Evolutionary conservation across 2,888 invertebrate genomes (phyloP), one percentile per base, ranked within the genome.

Genomic region (Acanthoscelides obtectus): DNA sequence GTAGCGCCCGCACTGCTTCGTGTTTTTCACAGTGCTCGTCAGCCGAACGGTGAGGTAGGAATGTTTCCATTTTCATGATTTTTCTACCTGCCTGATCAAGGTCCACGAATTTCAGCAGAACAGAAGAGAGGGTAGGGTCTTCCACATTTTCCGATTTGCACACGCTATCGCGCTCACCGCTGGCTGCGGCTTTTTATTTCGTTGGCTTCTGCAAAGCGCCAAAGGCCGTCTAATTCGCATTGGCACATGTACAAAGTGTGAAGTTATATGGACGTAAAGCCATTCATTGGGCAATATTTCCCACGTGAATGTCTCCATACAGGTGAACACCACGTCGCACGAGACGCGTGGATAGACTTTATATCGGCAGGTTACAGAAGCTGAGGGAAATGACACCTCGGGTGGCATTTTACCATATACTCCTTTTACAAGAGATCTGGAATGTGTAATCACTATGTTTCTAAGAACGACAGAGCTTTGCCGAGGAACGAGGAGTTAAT

Each of bases 71-170:
- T 74, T 74, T 66, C 72, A 67, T 73, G 74, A 77, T 75, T 77
- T 76, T 77, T 77, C 75, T 77, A 77, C 77, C 75, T 75, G 72
- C 71, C 68, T 74, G 75, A 75, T 77, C 75, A 77, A 75, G 75
- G 75, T 74, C 74, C 74, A 74, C 70, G 70, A 71, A 73, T 71
- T 63, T 22, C 66, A 66, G 64, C 65, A 8, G 22, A 22, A 64
- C 20, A 66, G 19, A 21, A 65, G 67, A 72, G 65, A 71, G 69
- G 70, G 17, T 1, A 45, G 45, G 45, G 12, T 45, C n/a, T n/a
- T n/a, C n/a, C n/a, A n/a, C n/a, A n/a, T 45, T 45, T 45, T 45
- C 45, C 45, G 12, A 45, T 45, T 45, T 45, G 17, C 45, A 45
- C 45, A 45, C 45, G 17, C 12, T 12, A 17, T n/a, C n/a, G 8